Base-by-base conservation (phyloP, 1,140 invertebrate genomes). In the Calephelis nemesis region DNA sequence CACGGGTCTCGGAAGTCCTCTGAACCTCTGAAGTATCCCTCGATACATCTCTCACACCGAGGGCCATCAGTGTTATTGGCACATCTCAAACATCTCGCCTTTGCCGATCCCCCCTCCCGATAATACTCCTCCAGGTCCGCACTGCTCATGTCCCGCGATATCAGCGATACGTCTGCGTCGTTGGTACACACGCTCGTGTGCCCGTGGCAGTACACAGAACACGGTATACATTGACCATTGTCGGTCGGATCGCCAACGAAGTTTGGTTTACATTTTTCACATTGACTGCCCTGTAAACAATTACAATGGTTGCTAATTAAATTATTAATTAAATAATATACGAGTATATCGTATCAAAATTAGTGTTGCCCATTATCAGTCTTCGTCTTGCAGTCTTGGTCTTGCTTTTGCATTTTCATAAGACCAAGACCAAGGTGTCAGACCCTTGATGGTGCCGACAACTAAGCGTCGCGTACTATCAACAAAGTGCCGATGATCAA, bases 241-340 rank as follows among this genome's bases (percentile, higher is more conserved):
- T 98, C 95, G 0, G 93, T 94, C 0, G 98, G 98, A 92, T 98
- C 96, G 15, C 98, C 98, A 49, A 99, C 98, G 91, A 96, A 99
- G 52, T 98, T 92, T 2, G 96, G 95, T 80, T 96, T 94, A 84
- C 98, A 99, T 86, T 96, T 95, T 75, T 98, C 95, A 87, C 98
- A 99, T 79, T 97, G 96, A 10, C 93, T 93, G 6, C 95, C 96
- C 92, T 94, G 79, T 49, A 74, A 70, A 6, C 76, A 77, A 58
- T 13, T 40, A 54, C 30, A 30, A 30, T 30, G 30, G 4, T 30
- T 30, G 30, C 30, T 30, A 30, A 30, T 30, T 30, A 30, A 30
- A 30, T 30, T 30, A 30, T 30, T 30, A 30, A 30, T 30, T 4
- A 30, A 30, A 30, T 30, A 30, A 30, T 30, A 30, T 4, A 30